Base-by-base conservation (phyloP, 2,113 vertebrate genomes). In the Rhinogobius similis region DNA sequence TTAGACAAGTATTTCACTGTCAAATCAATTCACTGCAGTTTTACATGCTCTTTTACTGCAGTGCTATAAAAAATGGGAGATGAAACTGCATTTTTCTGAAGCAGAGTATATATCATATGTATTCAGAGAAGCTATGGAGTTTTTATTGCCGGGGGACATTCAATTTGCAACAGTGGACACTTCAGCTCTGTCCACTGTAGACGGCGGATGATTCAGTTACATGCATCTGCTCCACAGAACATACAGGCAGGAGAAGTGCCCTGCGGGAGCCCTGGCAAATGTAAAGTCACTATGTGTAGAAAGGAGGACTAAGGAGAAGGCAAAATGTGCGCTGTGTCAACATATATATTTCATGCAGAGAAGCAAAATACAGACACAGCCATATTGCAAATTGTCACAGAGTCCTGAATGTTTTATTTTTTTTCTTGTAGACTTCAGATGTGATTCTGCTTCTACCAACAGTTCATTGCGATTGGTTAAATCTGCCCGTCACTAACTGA, bases 171-270 rank as follows among this genome's bases (percentile, higher is more conserved):
- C 48, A 59, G 41, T 26, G 23, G 73, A 32, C 11, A 4, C 44
- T 62, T 65, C 39, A 32, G 36, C n/a, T 41, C 50, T 74, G 69
- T 70, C 70, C n/a, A 63, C 11, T n/a, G 43, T 2, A 24, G 43
- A 65, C 46, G 52, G 77, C 65, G 62, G 66, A 27, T 58, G 26
- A 29, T 58, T 24, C 55, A 81, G 27, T 56, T 55, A n/a, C 24
- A 58, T 56, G 70, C 48, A 62, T 73, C 64, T 13, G 38, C 58
- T 72, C n/a, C 1, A 69, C 0, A n/a, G 18, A 68, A 72, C 73
- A 75, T 77, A 66, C 69, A 81, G 75, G 66, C 41, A 50, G 68
- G 75, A 82, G 63, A 55, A 72, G 39, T 14, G 26, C 55, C 58
- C 58, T 1, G 58, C 21, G 58, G 29, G 20, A 61, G 29, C 27